These are phyloP conservation scores for Ceyx margarethae DNA, from an alignment of 2,113 vertebrate genomes.

Conservation along the genomic window DNA sequence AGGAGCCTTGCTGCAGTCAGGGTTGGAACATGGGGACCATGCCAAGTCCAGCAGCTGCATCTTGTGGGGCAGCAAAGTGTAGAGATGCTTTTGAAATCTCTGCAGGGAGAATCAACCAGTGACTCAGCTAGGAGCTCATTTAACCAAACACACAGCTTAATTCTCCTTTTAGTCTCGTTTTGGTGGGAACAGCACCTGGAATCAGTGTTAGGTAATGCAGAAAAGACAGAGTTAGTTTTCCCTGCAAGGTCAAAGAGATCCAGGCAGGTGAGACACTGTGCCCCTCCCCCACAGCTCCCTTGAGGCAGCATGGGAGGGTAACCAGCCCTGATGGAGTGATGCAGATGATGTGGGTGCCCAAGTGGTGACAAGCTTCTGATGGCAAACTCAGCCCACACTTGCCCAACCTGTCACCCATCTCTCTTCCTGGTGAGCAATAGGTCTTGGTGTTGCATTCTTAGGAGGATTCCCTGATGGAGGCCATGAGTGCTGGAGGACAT, in stretches of 20 bases:
- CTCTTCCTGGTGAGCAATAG: not conserved
- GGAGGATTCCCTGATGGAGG: not conserved
- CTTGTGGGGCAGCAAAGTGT: not conserved
- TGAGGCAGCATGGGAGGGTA: not conserved
- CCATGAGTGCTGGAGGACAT: not conserved
- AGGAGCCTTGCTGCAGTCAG: not conserved
- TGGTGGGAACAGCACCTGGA: not conserved
- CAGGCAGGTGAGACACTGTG: not conserved
- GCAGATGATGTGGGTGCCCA: not conserved
- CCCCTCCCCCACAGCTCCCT: not conserved
- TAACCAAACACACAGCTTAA: not conserved
- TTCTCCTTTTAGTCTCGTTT: not conserved
- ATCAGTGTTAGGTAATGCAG: not conserved
- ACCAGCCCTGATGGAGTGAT: not conserved
- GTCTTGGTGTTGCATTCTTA: not conserved
- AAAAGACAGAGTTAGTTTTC: not conserved
- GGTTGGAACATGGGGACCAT: not conserved
- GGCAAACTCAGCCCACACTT: rapidly evolving
- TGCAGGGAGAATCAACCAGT: not conserved
- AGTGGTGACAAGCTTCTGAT: not conserved
- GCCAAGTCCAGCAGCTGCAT: not conserved
- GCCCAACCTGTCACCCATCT: not conserved
- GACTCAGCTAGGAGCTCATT: rapidly evolving
- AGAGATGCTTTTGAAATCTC: not conserved
- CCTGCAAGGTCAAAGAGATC: not conserved